Conservation (phyloP, 2,888 invertebrate genomes). For the Nycteola revayana region DNA sequence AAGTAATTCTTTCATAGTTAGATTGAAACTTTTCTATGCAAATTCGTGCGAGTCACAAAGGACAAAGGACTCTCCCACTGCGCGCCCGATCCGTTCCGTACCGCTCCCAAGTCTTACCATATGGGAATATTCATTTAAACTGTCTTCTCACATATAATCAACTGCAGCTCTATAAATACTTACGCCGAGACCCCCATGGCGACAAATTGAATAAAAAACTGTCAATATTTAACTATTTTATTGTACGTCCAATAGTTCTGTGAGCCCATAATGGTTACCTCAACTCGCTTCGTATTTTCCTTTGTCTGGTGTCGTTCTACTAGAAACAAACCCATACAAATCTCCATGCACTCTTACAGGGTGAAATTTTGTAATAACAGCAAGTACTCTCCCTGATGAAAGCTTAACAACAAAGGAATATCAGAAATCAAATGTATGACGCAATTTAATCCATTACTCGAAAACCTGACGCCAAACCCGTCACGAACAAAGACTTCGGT, state of each 20-base stretch:
- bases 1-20: no score
- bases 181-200: neutral
- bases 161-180: constrained; percentile 20
- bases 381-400: constrained; percentile 3
- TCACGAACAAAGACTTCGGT: constrained; percentile 52
- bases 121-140: constrained; percentile 17
- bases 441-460: constrained; percentile 30
- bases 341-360: constrained; percentile 3
- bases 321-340: constrained; percentile 1
- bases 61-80: constrained; percentile 6
- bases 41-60: no score
- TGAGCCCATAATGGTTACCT: neutral
- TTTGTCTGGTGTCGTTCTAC: constrained; percentile 14
- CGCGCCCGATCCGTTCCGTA: no score
- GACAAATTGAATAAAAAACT: constrained; percentile 17
- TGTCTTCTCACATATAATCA: constrained; percentile 10
- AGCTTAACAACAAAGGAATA: constrained; percentile 26
- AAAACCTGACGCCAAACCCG: constrained; percentile 23
- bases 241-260: no score
- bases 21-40: no score
- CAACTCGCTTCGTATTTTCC: constrained; percentile 6
- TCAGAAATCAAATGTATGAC: constrained; percentile 24
- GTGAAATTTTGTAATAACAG: constrained; percentile 8
- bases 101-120: constrained; percentile 12
- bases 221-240: constrained; percentile 4